Evolutionary conservation across 2,797 vertebrate species (phyloP), one percentile per base, ranked within the genome.

Genomic region (Sarcophilus harrisii): DNA sequence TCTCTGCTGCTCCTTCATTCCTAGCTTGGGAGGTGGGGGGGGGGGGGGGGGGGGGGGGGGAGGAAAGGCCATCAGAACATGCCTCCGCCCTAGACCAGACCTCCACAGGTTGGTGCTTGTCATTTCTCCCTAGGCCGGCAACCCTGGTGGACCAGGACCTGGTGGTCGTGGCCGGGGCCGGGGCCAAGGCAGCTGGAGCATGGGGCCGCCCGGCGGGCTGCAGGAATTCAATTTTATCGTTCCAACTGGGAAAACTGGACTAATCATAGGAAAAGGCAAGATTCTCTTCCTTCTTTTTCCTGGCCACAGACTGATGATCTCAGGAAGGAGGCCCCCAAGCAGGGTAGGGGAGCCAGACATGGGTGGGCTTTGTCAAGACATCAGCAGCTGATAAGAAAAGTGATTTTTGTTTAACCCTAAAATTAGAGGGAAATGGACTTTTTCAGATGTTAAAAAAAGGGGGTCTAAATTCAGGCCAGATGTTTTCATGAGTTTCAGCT

Each of bases 211-310:
- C 93, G 99, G 99, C 97, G 99, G 99, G 96, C 98, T 99, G 92
- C 99, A 99, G 97, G 99, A 99, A 97, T 99, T 99, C 97, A 99
- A 99, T 98, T 99, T 99, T 98, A 99, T 99, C 89, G 99, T 99
- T 94, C 99, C 99, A 54, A 99, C 99, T 96, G 99, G 99, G 98
- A 99, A 99, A 98, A 99, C 99, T 14, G 99, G 99, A 94, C 99
- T 99, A 95, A 99, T 99, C 96, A 99, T 99, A 97, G 99, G 99
- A 96, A 99, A 99, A 99, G 99, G 99, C 97, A 98, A 98, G 96
- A 10, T 94, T 96, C 97, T 94, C 98, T 95, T 91, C 96, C 89
- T 49, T 95, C 27, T 93, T 49, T 95, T 27, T 93, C 81, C 9
- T 45, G 18, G 73, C 58, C 24, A 58, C 58, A 6, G 21, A 58